Base-by-base conservation (phyloP, 2,797 vertebrate species). In the Labeo calbasu region DNA sequence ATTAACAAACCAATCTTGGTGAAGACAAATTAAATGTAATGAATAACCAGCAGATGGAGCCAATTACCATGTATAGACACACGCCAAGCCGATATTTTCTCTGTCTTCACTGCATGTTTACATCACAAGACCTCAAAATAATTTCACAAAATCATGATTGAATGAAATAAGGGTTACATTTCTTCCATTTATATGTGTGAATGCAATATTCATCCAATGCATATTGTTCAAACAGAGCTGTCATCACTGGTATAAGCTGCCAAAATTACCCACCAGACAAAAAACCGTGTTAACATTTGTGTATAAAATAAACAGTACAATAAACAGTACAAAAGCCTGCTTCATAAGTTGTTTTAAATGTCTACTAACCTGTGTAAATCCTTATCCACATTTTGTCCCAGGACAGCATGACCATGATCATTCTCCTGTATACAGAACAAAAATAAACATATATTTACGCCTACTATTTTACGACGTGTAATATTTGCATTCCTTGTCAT, bases 11-110 rank as follows among this genome's bases (percentile, higher is more conserved):
- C 6, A 69, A n/a, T 48, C 46, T 77, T 36, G 72, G 10, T 61
- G 28, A 70, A 61, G 40, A 36, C 57, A 71, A 50, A 12, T 10
- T 4, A 19, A 9, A 69, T 50, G 40, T 21, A n/a, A 79, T n/a
- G 17, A 25, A 80, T 48, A 15, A 71, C 63, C 87, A 82, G 61
- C 46, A 88, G 84, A 82, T 84, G 83, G 85, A 28, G 78, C 13
- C 72, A 78, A 48, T 36, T 28, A n/a, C 79, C 79, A 57, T 15
- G 13, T 25, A 25, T 43, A 23, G 10, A 5, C 40, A 36, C 51
- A 57, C 8, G 21, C 9, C 53, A 3, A 57, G 50, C 15, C 3
- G 19, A 73, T 28, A 4, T 17, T 46, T 25, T 69, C 10, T 23
- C 8, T 69, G 32, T 43, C 19, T 69, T 21, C 36, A 19, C 1